Base-by-base conservation (phyloP, 2,797 vertebrate genomes). In the Trachops cirrhosus region DNA sequence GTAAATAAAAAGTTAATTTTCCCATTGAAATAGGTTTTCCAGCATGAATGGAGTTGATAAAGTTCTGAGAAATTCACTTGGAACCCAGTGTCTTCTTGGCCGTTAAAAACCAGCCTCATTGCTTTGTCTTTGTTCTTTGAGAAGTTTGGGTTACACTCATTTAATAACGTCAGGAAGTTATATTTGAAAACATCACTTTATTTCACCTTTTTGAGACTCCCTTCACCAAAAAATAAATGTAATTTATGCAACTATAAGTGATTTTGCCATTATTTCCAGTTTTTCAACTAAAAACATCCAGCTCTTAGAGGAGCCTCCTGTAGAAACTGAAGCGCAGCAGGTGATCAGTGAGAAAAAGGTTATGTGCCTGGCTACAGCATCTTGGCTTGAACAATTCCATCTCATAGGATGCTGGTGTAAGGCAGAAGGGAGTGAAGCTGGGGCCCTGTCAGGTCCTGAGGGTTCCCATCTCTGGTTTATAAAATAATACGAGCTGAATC, bases 171-270 rank as follows among this genome's bases (percentile, higher is more conserved):
- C 59, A 68, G 57, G 71, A 73, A 32, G 26, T 71, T 92, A 71
- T 54, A 78, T 39, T 90, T 89, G n/a, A 95, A 96, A 74, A 3
- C n/a, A 79, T 44, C 11, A 21, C 86, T 95, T 95, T 74, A 92
- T 78, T 90, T 90, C 19, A 82, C 41, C 41, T 67, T 82, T 41
- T 37, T 46, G 79, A 70, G 34, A 9, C 39, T 86, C 19, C 16
- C 32, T 92, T 82, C 24, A 92, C 41, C 29, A 44, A 4, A 4
- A 79, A 80, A 48, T 54, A 67, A 41, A 57, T 73, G 3, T 83
- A 44, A 79, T 84, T 92, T 71, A 26, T 82, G 85, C 9, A 29
- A 46, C 24, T 41, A 39, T 71, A 44, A 37, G 57, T 86, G 59
- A 14, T 34, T 86, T 95, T 92, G 64, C 41, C 62, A 57, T 68